Base-by-base conservation (phyloP, 2,113 vertebrate species). In the Chamaea fasciata region DNA sequence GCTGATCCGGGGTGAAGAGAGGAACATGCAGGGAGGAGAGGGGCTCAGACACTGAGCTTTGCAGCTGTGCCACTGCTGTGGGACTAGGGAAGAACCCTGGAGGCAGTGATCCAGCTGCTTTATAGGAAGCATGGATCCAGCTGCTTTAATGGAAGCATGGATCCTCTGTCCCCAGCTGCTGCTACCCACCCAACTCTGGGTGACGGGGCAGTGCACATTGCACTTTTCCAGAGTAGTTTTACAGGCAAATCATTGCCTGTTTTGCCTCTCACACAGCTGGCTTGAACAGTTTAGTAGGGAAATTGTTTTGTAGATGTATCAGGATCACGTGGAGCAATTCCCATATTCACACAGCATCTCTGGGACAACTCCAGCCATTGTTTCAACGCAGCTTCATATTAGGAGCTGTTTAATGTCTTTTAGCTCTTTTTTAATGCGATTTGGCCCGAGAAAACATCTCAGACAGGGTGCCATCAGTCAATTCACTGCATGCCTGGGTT, bases 291-390 rank as follows among this genome's bases (percentile, higher is more conserved):
- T 87, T 55, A 65, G 35, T 35, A 42, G 33, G 23, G 70, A 81
- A 89, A 84, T 64, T 53, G 22, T 79, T 94, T 76, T 60, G 30
- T 24, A n/a, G 53, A 69, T 0, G 8, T 42, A 87, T 85, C 39
- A 76, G 78, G 62, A 80, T 76, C 71, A 59, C 55, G 70, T 83
- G 78, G 89, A 96, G 75, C 17, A 21, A 44, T 93, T 91, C 75
- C 87, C 52, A 50, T 70, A 91, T 47, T 90, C 90, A 53, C 41
- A 70, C 28, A 88, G 56, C 59, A 68, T 90, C 59, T 52, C 71
- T 97, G 95, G 94, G 78, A 93, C 55, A 42, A 21, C 63, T 93
- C 90, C 92, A 97, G 75, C 52, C 83, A 96, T 94, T 95, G 94
- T 95, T 95, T 88, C 79, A 68, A 88, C 47, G 56, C 79, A 88